Evolutionary conservation across 2,113 vertebrate species (phyloP).

Genomic region (Excalfactoria chinensis): DNA sequence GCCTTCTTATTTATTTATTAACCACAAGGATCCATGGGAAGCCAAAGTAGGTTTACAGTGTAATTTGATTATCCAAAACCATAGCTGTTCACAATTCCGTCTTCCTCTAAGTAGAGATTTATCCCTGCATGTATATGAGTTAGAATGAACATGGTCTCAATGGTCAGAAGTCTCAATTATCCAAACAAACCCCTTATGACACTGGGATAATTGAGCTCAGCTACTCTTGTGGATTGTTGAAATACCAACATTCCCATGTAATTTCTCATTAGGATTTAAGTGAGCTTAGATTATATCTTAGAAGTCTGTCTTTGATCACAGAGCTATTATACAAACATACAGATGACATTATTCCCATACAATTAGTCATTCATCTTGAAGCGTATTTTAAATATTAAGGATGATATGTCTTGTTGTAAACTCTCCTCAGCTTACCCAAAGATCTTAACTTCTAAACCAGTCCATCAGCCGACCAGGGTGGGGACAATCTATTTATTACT

Average conservation of each 20-base stretch:
- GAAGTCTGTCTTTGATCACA: constrained; percentile 51
- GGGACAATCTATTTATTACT: neutral
- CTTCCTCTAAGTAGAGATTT: constrained; percentile 30
- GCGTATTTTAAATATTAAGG: constrained; percentile 51
- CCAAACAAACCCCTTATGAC: constrained; percentile 64
- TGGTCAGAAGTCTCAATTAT: constrained; percentile 71
- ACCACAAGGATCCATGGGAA: constrained; percentile 10
- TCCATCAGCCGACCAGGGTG: neutral
- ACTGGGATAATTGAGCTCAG: constrained; percentile 53
- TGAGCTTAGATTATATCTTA: constrained; percentile 61
- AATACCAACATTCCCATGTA: constrained; percentile 68
- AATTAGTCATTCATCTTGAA: constrained; percentile 61
- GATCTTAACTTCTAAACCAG: constrained; percentile 18
- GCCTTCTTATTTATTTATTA: constrained; percentile 45
- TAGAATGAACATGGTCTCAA: constrained; percentile 45
- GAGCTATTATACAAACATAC: constrained; percentile 49
- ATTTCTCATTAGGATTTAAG: constrained; percentile 69
- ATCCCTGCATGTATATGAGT: constrained; percentile 42
- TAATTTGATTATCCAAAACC: constrained; percentile 4
- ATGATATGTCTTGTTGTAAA: constrained; percentile 47
- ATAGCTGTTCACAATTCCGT: constrained; percentile 17
- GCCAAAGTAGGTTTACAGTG: neutral
- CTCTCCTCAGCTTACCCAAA: constrained; percentile 39
- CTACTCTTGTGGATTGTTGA: constrained; percentile 62
- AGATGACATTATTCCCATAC: constrained; percentile 62